phyloP scores from a whole-genome alignment of 2,888 invertebrate genomes.

The Cosmopolites sordidus region DNA sequence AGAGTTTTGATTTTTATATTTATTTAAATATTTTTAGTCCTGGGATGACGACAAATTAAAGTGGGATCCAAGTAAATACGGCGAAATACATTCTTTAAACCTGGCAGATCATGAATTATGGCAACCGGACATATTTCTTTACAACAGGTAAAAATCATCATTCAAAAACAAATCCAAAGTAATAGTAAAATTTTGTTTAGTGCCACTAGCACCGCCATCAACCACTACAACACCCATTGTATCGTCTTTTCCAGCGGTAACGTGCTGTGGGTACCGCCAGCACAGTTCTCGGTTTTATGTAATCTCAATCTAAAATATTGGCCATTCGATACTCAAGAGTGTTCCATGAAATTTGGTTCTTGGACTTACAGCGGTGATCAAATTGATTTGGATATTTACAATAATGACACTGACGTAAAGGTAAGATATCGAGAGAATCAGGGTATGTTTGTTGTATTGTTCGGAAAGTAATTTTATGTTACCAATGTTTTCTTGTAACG shows the following conservation, averaged over 20 bases:
- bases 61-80: slow-evolving; percentile 67
- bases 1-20: too few species aligned
- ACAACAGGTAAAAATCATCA: slow-evolving; percentile 55
- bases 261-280: slow-evolving; percentile 64
- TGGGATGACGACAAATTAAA: slow-evolving; percentile 72
- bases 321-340: slow-evolving; percentile 71
- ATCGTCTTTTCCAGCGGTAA: slow-evolving; percentile 51
- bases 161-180: background rate
- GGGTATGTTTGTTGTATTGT: background rate
- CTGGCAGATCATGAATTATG: slow-evolving; percentile 70
- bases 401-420: slow-evolving; percentile 32
- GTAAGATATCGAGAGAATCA: slow-evolving; percentile 28
- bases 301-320: slow-evolving; percentile 64
- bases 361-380: slow-evolving; percentile 64
- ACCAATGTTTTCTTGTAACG: too few species aligned
- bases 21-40: slow-evolving; percentile 51
- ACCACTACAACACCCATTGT: slow-evolving; percentile 56
- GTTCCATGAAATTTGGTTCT: slow-evolving; percentile 66
- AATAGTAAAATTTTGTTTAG: slow-evolving; percentile 41
- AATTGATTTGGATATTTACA: slow-evolving; percentile 48
- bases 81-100: slow-evolving; percentile 57
- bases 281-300: slow-evolving; percentile 62
- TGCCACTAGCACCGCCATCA: slow-evolving; percentile 57
- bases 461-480: too few species aligned
- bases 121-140: slow-evolving; percentile 70